A percentile compares a stretch with the other conserved stretches of the same genome.
phyloP scores from a whole-genome alignment of 2,888 invertebrate species.

The Amphipoea oculea region DNA sequence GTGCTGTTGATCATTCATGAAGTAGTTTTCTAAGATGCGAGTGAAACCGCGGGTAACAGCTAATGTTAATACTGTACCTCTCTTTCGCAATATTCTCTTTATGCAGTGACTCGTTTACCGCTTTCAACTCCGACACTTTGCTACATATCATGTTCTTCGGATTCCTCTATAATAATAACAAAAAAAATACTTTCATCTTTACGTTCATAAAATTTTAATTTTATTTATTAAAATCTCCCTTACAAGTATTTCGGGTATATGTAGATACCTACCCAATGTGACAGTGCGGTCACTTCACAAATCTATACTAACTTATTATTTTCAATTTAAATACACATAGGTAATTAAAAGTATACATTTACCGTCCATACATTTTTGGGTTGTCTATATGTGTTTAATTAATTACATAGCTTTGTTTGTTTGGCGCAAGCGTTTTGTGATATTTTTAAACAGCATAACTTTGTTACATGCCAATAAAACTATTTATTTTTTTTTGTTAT shows the following conservation, averaged over 20 bases:
- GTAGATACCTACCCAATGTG: no score
- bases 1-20: not conserved
- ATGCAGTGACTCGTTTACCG: slow-evolving; percentile 77
- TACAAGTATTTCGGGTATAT: no score
- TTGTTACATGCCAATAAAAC: not conserved
- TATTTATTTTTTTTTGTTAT: not conserved
- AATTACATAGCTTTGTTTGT: not conserved
- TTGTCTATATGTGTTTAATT: not conserved
- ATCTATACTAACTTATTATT: no score
- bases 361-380: no score
- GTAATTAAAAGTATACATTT: no score
- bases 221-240: no score
- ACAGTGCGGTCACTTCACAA: no score
- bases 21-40: not conserved
- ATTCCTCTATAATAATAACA: slow-evolving; percentile 62
- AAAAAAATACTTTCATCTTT: not conserved
- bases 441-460: not conserved
- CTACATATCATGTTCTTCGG: slow-evolving; percentile 64
- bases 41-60: not conserved
- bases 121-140: slow-evolving; percentile 73
- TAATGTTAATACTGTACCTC: slow-evolving; percentile 72
- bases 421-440: slow-evolving; percentile 13
- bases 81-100: slow-evolving; percentile 81
- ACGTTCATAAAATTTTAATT: not conserved
- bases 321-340: no score